These are phyloP conservation scores for Pogonocichla stellata DNA, from an alignment of 2,113 vertebrate genomes.

Conservation along the genomic window DNA sequence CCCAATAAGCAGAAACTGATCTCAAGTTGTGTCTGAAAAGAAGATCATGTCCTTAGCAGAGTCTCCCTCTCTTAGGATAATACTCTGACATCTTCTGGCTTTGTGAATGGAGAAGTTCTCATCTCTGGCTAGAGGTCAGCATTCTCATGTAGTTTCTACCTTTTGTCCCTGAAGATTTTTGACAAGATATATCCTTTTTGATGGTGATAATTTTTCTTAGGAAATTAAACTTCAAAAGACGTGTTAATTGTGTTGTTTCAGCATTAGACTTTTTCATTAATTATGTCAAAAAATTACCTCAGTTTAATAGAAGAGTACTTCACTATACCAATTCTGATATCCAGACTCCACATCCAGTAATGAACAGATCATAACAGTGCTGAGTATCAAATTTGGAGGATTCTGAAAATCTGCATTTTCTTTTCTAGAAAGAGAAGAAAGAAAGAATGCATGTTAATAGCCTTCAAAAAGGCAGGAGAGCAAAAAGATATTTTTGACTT, in stretches of 20 bases:
- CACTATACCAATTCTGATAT: background rate
- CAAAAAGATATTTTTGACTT: background rate
- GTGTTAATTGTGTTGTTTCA: background rate
- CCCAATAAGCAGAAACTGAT: background rate
- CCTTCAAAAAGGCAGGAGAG: background rate
- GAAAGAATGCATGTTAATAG: background rate
- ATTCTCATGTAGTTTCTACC: background rate
- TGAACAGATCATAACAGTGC: background rate
- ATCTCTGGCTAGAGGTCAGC: background rate
- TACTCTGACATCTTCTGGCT: background rate
- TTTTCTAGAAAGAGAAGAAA: conserved; percentile 19
- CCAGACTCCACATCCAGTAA: conserved; percentile 19
- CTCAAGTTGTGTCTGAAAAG: background rate
- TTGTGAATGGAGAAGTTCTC: background rate
- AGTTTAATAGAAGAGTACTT: background rate
- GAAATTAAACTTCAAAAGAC: background rate
- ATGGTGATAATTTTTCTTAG: background rate
- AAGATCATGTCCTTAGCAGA: background rate
- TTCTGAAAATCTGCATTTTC: background rate
- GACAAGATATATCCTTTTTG: background rate
- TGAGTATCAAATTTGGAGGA: background rate
- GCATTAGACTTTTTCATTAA: background rate
- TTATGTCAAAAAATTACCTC: conserved; percentile 37
- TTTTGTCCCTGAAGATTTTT: background rate
- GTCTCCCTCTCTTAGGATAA: background rate